A percentile compares a stretch with the other conserved stretches of the same genome.
Conservation (phyloP, 2,797 vertebrate genomes). For the Malacoraja senta region DNA sequence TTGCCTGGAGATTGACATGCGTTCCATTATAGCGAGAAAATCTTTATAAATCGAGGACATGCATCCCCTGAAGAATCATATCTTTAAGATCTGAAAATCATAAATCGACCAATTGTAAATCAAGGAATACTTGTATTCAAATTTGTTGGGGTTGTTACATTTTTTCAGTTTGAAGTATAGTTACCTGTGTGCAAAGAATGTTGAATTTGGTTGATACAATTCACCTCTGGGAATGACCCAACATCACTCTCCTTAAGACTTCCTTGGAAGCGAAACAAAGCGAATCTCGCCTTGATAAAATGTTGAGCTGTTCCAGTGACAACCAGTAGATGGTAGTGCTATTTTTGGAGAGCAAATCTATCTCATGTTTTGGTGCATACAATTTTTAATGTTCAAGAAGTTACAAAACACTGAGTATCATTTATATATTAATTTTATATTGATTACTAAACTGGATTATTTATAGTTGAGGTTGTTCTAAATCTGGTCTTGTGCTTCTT, state of each 20-base stretch:
- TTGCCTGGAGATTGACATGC: too few species aligned
- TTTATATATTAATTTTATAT: neutral
- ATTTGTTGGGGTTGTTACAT: too few species aligned
- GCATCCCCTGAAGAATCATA: too few species aligned
- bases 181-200: neutral
- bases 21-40: too few species aligned
- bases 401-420: neutral
- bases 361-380: neutral
- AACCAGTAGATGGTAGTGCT: constrained; percentile 13
- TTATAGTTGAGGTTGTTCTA: neutral
- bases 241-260: neutral
- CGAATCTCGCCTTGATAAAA: neutral
- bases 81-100: too few species aligned
- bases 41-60: too few species aligned
- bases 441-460: neutral
- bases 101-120: too few species aligned
- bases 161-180: too few species aligned
- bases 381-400: neutral
- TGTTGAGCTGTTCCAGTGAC: neutral
- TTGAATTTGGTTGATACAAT: neutral
- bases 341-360: neutral
- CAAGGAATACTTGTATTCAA: too few species aligned
- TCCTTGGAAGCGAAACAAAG: neutral
- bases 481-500: neutral
- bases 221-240: neutral